Base-by-base conservation (phyloP, 2,113 vertebrate genomes). In the Climacteris rufus region DNA sequence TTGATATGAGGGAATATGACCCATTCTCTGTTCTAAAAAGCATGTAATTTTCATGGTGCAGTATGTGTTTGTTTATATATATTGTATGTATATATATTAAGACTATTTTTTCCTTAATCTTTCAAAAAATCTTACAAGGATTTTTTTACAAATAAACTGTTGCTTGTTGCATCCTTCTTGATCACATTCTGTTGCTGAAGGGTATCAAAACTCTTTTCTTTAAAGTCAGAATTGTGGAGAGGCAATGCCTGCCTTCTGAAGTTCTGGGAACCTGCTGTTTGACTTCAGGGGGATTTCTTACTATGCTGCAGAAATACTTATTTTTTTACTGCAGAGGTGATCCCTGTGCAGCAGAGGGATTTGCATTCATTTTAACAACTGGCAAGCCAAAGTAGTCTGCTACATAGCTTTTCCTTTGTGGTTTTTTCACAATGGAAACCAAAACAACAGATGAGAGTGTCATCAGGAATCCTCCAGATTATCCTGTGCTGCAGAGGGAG, bases 51-150 rank as follows among this genome's bases (percentile, higher is more conserved):
- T 95, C 93, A 97, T 97, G 82, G 97, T 97, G 97, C 96, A 89
- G 95, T 94, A 93, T 96, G 94, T 97, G 94, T 97, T 76, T 96
- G 83, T 96, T 87, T 97, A 95, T 96, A 97, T 97, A 96, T 96
- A 96, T 92, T 93, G 96, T 98, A 97, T 97, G 97, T 98, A 97
- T 50, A 97, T 98, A 98, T 96, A 98, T 97, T 97, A 97, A 97
- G 97, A 98, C 96, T 98, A 97, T 98, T 97, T 98, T 98, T 98
- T 97, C 95, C 96, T 97, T 97, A 97, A 98, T 97, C 97, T 98
- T 96, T 94, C 96, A 82, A 95, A 97, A 97, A 96, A 96, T 97
- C 97, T 96, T 94, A 96, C n/a, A 97, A 97, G 93, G 61, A 84
- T 93, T 97, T 97, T 97, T 97, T 92, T 94, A 98, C 97, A 96